A percentile compares a stretch with the other conserved stretches of the same genome.
Conservation (phyloP, 2,113 vertebrate species). For the Callocephalon fimbriatum region DNA sequence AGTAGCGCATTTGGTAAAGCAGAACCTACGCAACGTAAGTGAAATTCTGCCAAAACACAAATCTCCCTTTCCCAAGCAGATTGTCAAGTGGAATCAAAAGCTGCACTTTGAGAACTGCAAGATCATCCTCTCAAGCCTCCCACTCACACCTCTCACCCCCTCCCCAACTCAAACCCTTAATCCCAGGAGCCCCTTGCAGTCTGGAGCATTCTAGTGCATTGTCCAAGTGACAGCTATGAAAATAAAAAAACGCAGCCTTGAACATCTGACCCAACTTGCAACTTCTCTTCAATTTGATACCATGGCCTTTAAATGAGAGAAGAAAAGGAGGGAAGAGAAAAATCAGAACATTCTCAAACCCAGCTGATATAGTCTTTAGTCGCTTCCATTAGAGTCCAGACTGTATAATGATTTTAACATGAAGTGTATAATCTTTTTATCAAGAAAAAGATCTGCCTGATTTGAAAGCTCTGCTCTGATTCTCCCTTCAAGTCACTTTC, state of each 20-base stretch:
- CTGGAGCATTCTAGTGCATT: background rate
- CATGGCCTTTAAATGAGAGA: background rate
- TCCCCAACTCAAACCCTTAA: background rate
- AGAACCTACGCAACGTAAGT: background rate
- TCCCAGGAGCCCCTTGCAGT: background rate
- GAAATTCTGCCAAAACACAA: background rate
- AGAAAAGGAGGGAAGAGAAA: background rate
- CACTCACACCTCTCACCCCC: background rate
- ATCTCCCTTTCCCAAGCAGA: background rate
- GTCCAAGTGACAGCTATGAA: background rate
- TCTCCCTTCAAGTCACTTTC: background rate
- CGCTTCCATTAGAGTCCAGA: background rate
- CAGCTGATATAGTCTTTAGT: background rate
- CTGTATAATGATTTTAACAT: background rate
- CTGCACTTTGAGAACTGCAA: background rate
- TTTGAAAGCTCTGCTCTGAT: background rate
- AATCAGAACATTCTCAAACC: background rate
- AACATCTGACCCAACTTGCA: background rate
- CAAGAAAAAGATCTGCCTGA: background rate
- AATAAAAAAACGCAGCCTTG: background rate
- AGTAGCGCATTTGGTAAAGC: background rate
- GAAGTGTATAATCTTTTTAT: background rate
- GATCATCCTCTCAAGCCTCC: background rate
- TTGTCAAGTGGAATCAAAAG: background rate
- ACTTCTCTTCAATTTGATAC: background rate